A percentile compares a stretch with the other conserved stretches of the same genome.
These are phyloP conservation scores for Cydia strobilella DNA, from an alignment of 1,140 invertebrate genomes.

Conservation along the genomic window DNA sequence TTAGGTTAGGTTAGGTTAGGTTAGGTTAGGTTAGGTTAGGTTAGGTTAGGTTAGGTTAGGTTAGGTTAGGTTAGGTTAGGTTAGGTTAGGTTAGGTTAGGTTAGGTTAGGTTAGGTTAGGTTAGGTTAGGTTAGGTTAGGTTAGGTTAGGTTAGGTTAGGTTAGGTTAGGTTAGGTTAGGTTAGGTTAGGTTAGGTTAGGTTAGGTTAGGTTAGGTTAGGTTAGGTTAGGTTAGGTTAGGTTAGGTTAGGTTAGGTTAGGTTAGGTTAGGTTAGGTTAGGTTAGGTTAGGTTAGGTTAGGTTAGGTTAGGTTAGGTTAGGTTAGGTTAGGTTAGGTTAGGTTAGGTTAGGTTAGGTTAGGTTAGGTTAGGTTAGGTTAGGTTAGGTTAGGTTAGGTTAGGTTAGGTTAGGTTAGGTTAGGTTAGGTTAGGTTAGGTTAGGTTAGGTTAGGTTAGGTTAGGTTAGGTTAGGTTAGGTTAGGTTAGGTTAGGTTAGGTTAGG, in stretches of 20 bases:
- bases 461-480: constrained; percentile 58
- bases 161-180: background rate
- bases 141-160: constrained; percentile 9
- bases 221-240: constrained; percentile 4
- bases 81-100: constrained; percentile 45
- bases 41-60: constrained; percentile 21
- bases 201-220: constrained; percentile 3
- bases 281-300: constrained; percentile 16
- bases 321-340: constrained; percentile 16
- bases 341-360: constrained; percentile 37
- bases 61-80: constrained; percentile 38
- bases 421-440: constrained; percentile 13
- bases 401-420: constrained; percentile 60
- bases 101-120: constrained; percentile 43
- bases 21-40: constrained; percentile 46
- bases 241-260: constrained; percentile 16
- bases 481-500: constrained; percentile 58
- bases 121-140: constrained; percentile 16
- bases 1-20: constrained; percentile 50
- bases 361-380: constrained; percentile 51
- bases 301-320: constrained; percentile 16
- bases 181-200: constrained; percentile 3
- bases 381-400: constrained; percentile 57
- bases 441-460: constrained; percentile 42
- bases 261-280: constrained; percentile 15